Evolutionary conservation across 2,888 invertebrate species (phyloP).

Genomic region (Caenorhabditis angaria): DNA sequence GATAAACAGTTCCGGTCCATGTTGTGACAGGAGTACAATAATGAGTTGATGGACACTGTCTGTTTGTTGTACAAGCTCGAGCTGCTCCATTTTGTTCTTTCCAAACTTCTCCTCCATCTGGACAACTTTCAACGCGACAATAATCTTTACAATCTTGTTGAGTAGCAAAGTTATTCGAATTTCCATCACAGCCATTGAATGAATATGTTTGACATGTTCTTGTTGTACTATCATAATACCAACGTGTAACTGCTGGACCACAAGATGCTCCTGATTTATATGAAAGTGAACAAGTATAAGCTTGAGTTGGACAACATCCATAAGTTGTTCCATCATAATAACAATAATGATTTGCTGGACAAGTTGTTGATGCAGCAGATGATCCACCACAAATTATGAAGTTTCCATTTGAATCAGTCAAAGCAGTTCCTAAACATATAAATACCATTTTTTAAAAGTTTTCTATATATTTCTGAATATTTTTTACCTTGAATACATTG

Average conservation of each 20-base stretch:
- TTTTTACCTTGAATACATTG: conserved; percentile 67
- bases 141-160: conserved; percentile 72
- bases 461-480: too few species aligned
- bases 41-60: conserved; percentile 70
- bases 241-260: conserved; percentile 71
- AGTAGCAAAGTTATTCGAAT: conserved; percentile 70
- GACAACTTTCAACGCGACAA: conserved; percentile 71
- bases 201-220: conserved; percentile 64
- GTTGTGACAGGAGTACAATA: conserved; percentile 71
- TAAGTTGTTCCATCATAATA: conserved; percentile 72
- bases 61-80: conserved; percentile 67
- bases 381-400: conserved; percentile 70
- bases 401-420: conserved; percentile 71
- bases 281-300: conserved; percentile 71
- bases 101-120: conserved; percentile 72
- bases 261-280: conserved; percentile 70
- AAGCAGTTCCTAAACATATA: conserved; percentile 57
- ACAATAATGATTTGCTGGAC: conserved; percentile 72
- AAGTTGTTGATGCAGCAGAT: conserved; percentile 64
- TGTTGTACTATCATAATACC: conserved; percentile 64
- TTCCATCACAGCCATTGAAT: conserved; percentile 72
- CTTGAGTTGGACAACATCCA: conserved; percentile 72
- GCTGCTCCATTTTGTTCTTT: conserved; percentile 70
- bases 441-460: too few species aligned
- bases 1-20: conserved; percentile 69